Conservation (phyloP, 2,888 invertebrate genomes). For the Hypomecis punctinalis region DNA sequence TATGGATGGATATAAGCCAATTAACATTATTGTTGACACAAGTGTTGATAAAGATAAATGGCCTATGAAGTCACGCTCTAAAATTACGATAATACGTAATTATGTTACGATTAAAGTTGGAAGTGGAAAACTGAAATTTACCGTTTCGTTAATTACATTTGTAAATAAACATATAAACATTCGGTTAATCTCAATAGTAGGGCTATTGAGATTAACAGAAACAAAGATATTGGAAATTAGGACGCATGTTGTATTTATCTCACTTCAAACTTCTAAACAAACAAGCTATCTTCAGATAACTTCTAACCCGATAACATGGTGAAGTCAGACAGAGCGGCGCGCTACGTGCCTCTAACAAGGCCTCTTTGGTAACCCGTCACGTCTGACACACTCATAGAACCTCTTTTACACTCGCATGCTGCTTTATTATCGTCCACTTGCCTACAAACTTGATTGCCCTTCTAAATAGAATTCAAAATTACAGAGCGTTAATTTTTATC, state of each 20-base stretch:
- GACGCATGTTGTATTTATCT: slow-evolving; percentile 1
- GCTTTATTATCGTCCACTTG: slow-evolving; percentile 52
- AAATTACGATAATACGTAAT: too few species aligned
- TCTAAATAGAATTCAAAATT: slow-evolving; percentile 17
- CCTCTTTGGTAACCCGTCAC: slow-evolving; percentile 66
- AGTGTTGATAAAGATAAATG: slow-evolving; percentile 12
- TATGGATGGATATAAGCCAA: slow-evolving; percentile 11
- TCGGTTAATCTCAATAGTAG: too few species aligned
- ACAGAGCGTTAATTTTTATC: slow-evolving; percentile 9
- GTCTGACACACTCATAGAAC: slow-evolving; percentile 72
- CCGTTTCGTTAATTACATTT: too few species aligned
- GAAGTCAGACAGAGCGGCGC: slow-evolving; percentile 56
- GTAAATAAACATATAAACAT: too few species aligned
- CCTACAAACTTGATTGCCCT: slow-evolving; percentile 44
- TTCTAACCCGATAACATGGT: slow-evolving; percentile 22
- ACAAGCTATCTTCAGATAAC: slow-evolving; percentile 20
- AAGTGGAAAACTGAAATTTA: too few species aligned
- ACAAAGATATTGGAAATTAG: slow-evolving; percentile 1
- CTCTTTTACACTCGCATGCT: slow-evolving; percentile 54
- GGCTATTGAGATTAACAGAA: too few species aligned
- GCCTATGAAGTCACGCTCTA: background rate
- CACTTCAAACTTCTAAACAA: slow-evolving; percentile 29
- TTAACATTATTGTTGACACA: slow-evolving; percentile 11
- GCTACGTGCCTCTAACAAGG: slow-evolving; percentile 52
- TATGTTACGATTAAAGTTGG: too few species aligned